Evolutionary conservation across 2,797 vertebrate species (phyloP).

Genomic region (Danionella dracula): DNA sequence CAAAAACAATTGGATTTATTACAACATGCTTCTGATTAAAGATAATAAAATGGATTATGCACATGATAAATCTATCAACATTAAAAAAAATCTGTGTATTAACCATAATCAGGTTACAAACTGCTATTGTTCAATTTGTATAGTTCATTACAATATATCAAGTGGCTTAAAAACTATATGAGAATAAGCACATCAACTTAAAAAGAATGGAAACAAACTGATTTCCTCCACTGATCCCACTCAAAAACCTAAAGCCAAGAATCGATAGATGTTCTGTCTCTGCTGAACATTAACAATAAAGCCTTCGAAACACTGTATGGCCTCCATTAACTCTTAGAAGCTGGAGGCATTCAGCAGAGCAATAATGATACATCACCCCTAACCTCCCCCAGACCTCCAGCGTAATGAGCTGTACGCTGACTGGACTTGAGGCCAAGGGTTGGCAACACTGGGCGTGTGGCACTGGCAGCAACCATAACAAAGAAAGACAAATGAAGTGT

Average conservation of each 20-base stretch:
- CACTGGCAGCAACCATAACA: constrained; percentile 32
- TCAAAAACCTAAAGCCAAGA: not conserved
- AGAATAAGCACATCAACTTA: not conserved
- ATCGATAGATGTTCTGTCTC: not conserved
- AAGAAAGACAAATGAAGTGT: constrained; percentile 49
- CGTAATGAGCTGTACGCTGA: constrained; percentile 61
- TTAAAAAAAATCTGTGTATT: too few relatives aligned
- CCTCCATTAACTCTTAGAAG: constrained; percentile 26
- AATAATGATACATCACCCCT: constrained; percentile 48
- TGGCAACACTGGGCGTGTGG: not conserved
- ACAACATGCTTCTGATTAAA: too few relatives aligned
- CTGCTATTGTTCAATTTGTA: too few relatives aligned
- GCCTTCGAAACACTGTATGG: constrained; percentile 27
- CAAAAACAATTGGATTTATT: too few relatives aligned
- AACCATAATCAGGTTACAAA: too few relatives aligned
- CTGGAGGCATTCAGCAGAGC: constrained; percentile 21
- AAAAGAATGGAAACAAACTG: not conserved
- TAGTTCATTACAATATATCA: too few relatives aligned
- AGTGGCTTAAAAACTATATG: too few relatives aligned
- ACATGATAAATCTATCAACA: too few relatives aligned
- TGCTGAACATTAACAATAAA: constrained; percentile 21
- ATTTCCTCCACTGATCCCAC: not conserved
- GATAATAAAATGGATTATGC: too few relatives aligned
- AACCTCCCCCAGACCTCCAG: constrained; percentile 58
- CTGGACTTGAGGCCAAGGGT: constrained; percentile 12